These are phyloP conservation scores for Callocephalon fimbriatum DNA, from an alignment of 2,113 vertebrate genomes.

Conservation along the genomic window DNA sequence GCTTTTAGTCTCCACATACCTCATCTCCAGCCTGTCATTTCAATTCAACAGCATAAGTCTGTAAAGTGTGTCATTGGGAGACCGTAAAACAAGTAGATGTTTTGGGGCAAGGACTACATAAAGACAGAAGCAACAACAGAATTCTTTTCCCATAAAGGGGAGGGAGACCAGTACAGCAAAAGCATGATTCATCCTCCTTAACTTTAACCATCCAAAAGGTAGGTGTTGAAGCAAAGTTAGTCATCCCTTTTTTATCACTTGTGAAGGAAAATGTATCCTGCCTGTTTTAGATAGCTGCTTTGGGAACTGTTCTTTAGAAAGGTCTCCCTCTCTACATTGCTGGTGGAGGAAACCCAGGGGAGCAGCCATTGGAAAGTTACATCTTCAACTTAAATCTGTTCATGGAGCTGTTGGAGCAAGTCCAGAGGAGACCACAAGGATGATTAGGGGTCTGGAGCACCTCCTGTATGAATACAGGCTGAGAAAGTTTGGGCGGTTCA, in stretches of 20 bases:
- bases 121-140: slow-evolving; percentile 18
- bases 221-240: slow-evolving; percentile 35
- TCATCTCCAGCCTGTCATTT: not conserved
- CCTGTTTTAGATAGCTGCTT: not conserved
- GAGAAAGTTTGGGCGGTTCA: not conserved
- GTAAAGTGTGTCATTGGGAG: not conserved
- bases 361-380: not conserved
- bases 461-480: not conserved
- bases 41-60: not conserved
- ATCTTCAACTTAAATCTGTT: not conserved
- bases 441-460: not conserved
- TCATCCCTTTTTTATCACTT: slow-evolving; percentile 33
- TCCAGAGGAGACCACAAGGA: not conserved
- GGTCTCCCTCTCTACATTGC: not conserved
- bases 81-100: not conserved
- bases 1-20: not conserved
- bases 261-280: slow-evolving; percentile 29
- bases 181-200: slow-evolving; percentile 46
- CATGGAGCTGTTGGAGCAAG: not conserved
- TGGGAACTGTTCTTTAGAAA: not conserved
- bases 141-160: not conserved
- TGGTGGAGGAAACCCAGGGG: not conserved
- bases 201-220: slow-evolving; percentile 21
- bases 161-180: not conserved
- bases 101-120: not conserved